Base-by-base conservation (phyloP, 2,113 vertebrate genomes). In the Coryphaenoides rupestris region DNA sequence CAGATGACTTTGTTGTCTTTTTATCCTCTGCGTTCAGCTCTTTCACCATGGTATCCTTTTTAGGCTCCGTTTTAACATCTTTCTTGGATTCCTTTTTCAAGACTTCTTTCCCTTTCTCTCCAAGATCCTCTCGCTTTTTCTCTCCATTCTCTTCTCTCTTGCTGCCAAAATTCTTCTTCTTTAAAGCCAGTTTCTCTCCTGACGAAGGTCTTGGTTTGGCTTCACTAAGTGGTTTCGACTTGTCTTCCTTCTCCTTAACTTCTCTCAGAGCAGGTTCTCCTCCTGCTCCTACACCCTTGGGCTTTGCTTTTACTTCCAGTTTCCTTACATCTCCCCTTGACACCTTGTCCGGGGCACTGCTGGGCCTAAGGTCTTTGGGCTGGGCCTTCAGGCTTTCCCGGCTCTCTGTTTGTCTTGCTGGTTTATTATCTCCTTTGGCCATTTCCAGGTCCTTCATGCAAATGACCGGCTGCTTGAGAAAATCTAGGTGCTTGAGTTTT, bases 401-500 rank as follows among this genome's bases (percentile, higher is more conserved):
- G 78, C 95, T 96, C 69, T 92, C 94, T 0, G 92, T 70, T 21
- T 90, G 88, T 62, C 68, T 92, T 1, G 90, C 93, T n/a, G 78
- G 89, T 66, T 89, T 93, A 21, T 89, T 93, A 21, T 93, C 90
- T 0, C 23, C 21, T 22, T 79, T 86, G 22, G 69, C 1, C 0
- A 1, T 53, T 60, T 91, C 90, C n/a, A 95, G 72, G 54, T 96
- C 96, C 0, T 91, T 89, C 19, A 85, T 82, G 12, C 92, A 93
- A 55, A 94, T 91, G 15, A 89, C 87, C 0, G 95, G 93, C 0
- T 91, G 78, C 62, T 80, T 93, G 72, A 98, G 86, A 72, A 96
- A 98, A 2, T 92, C 91, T 65, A 98, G 68, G 74, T 96, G 93
- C 78, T 91, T 92, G 55, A 99, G 83, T 74, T 92, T 95, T 69